Percentiles rank a stretch among this genome's conserved stretches.
Evolutionary conservation across 2,888 invertebrate species (phyloP).

Genomic region (Nemotelus pantherinus): DNA sequence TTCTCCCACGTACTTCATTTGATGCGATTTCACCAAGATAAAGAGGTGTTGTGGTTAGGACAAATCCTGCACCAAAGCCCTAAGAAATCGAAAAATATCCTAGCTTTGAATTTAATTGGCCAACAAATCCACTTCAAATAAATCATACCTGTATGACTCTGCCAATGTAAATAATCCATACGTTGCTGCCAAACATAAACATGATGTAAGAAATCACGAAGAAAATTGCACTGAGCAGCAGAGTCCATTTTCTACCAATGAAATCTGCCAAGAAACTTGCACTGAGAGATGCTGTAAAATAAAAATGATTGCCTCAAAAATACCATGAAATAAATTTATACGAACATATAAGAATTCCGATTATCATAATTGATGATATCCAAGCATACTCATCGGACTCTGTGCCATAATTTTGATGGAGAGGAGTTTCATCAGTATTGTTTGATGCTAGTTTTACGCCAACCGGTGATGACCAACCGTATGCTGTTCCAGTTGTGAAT

Average conservation of each 20-base stretch:
- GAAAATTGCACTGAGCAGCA: conserved; percentile 72
- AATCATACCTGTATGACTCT: conserved; percentile 59
- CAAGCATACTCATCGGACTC: conserved; percentile 25
- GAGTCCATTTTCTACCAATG: conserved; percentile 75
- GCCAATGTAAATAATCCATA: conserved; percentile 68
- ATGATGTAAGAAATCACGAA: conserved; percentile 76
- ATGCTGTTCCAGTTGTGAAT: conserved; percentile 11
- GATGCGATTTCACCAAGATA: conserved; percentile 89
- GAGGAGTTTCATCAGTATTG: conserved; percentile 12
- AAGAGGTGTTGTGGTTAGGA: conserved; percentile 81
- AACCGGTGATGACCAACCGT: conserved; percentile 29
- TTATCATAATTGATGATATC: conserved; percentile 17
- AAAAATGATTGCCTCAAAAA: no score
- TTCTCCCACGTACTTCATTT: conserved; percentile 78
- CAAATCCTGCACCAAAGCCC: conserved; percentile 75
- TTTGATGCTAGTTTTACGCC: conserved; percentile 13
- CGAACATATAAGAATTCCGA: conserved; percentile 7
- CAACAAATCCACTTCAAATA: not conserved
- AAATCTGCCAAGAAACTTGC: conserved; percentile 74
- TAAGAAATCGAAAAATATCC: conserved; percentile 14
- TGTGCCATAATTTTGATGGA: not conserved
- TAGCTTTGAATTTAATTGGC: not conserved
- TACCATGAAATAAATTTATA: not conserved
- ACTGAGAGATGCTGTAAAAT: conserved; percentile 71
- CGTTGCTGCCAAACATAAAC: conserved; percentile 71